Percentiles rank a stretch among this genome's conserved stretches.
Evolutionary conservation across 2,888 invertebrate species (phyloP).

Genomic region (Drosophila trichaetosa): DNA sequence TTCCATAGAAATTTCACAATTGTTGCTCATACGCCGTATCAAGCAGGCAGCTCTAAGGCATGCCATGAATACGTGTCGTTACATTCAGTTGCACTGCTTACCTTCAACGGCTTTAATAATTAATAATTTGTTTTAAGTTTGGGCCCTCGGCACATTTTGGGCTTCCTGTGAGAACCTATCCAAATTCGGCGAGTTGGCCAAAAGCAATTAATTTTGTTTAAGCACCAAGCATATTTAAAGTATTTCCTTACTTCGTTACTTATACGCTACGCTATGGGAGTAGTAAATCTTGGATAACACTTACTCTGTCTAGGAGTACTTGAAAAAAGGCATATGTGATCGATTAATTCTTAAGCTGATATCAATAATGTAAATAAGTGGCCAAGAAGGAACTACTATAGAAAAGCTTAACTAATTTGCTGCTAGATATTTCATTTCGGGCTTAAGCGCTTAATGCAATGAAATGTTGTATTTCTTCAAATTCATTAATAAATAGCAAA

Average conservation of each 20-base stretch:
- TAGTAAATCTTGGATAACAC: background rate
- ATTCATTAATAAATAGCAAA: background rate
- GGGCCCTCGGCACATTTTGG: background rate
- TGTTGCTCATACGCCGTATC: slow-evolving; percentile 29
- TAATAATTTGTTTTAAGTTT: slow-evolving; percentile 24
- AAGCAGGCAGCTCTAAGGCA: background rate
- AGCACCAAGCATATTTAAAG: background rate
- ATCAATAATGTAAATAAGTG: background rate
- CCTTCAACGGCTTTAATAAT: slow-evolving; percentile 17
- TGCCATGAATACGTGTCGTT: background rate
- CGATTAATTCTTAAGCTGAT: background rate
- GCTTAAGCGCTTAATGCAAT: background rate
- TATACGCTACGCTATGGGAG: background rate
- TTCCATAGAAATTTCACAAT: slow-evolving; percentile 19
- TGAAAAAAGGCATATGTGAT: background rate
- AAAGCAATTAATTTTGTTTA: slow-evolving; percentile 3
- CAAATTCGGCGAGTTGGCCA: slow-evolving; percentile 7
- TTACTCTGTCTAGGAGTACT: background rate
- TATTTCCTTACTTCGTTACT: background rate
- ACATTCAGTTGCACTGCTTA: background rate
- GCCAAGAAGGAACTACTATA: background rate
- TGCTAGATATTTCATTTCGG: no score
- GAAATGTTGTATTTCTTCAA: background rate
- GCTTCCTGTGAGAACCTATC: background rate
- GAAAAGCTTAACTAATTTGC: background rate